Conservation (phyloP, 2,113 vertebrate species). For the Macquaria ambigua region DNA sequence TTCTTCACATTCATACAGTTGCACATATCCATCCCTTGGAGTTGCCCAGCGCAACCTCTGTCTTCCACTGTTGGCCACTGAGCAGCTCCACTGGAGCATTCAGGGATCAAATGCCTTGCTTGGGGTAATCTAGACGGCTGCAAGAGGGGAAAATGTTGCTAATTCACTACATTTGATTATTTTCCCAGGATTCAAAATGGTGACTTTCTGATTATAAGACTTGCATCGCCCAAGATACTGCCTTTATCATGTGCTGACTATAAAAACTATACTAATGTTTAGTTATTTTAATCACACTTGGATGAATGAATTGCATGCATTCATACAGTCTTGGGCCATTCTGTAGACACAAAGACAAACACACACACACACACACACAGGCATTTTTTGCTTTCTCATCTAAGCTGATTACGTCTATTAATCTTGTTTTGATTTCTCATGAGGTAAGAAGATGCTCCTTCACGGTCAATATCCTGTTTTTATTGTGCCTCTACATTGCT, state of each 20-base stretch:
- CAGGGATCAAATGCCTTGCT: constrained; percentile 10
- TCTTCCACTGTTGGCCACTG: neutral
- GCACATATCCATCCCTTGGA: constrained; percentile 12
- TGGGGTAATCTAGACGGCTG: neutral
- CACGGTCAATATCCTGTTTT: constrained; percentile 63
- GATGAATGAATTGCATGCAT: neutral
- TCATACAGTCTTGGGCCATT: neutral
- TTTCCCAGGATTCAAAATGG: neutral
- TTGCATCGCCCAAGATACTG: neutral
- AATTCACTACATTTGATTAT: neutral
- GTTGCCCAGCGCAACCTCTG: constrained; percentile 5
- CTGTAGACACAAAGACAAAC: neutral
- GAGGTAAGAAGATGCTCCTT: constrained; percentile 46
- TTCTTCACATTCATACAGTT: neutral
- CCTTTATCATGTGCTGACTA: neutral
- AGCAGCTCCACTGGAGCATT: constrained; percentile 5
- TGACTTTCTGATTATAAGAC: neutral
- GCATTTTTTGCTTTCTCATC: constrained; percentile 38
- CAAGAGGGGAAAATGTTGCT: constrained; percentile 1
- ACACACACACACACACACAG: neutral
- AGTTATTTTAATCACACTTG: neutral
- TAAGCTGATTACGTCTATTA: constrained; percentile 54
- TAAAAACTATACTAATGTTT: neutral
- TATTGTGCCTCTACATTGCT: constrained; percentile 47
- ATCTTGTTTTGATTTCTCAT: constrained; percentile 58